phyloP scores from a whole-genome alignment of 2,797 vertebrate species.

The Lerista edwardsae region DNA sequence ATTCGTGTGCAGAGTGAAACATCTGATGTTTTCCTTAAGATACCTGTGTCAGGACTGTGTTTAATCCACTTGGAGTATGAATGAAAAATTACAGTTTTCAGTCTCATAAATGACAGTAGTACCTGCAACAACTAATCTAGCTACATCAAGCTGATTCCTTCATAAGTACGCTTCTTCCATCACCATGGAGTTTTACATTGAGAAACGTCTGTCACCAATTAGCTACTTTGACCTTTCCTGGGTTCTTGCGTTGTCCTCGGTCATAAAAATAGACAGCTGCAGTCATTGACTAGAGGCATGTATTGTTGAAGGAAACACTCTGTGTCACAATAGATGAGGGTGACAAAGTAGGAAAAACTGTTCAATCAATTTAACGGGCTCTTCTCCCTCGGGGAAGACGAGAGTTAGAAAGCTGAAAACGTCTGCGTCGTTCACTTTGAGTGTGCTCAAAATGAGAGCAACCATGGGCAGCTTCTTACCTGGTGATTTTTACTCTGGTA shows the following conservation, averaged over 20 bases:
- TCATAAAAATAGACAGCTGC: conserved; percentile 43
- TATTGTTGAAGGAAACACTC: conserved; percentile 17
- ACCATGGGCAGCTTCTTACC: neutral
- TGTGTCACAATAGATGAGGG: conserved; percentile 22
- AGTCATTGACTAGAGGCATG: conserved; percentile 1
- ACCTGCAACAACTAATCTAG: neutral
- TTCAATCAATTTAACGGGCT: conserved; percentile 34
- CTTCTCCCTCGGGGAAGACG: conserved; percentile 7
- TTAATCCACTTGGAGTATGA: conserved; percentile 5
- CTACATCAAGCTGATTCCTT: neutral
- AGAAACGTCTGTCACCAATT: conserved; percentile 27
- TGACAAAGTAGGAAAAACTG: conserved; percentile 28
- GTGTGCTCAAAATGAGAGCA: neutral
- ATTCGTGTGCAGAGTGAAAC: conserved; percentile 6
- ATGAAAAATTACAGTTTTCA: conserved; percentile 11
- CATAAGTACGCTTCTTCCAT: neutral
- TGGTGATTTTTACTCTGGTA: neutral
- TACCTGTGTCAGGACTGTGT: conserved; percentile 4
- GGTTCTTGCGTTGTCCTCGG: conserved; percentile 17
- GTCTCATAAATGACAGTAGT: neutral
- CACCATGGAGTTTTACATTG: neutral
- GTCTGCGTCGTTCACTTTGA: neutral
- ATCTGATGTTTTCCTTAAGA: neutral
- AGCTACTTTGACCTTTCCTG: conserved; percentile 36
- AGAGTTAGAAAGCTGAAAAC: conserved; percentile 24